A percentile compares a stretch with the other conserved stretches of the same genome.
Conservation (phyloP, 2,888 invertebrate genomes). For the Gymnoscelis rufifasciata region DNA sequence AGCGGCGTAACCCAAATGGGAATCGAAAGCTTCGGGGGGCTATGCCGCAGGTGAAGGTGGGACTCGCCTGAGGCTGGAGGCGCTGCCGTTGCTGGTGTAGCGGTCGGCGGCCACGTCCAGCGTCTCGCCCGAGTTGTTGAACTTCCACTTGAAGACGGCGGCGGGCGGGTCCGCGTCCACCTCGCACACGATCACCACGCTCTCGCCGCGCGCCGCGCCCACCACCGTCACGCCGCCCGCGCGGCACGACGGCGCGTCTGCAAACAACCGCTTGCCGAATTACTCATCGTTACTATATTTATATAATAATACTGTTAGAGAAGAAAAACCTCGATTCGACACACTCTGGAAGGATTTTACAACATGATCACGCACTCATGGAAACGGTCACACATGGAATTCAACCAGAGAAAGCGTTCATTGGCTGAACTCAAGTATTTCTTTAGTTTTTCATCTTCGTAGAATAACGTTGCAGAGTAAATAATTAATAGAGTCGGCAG, state of each 20-base stretch:
- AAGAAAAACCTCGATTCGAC: no score
- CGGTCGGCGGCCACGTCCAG: constrained; percentile 88
- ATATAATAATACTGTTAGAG: no score
- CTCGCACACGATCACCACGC: constrained; percentile 91
- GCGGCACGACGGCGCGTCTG: constrained; percentile 90
- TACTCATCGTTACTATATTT: no score
- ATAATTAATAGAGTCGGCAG: not conserved
- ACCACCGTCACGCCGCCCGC: constrained; percentile 88
- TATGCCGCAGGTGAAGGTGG: not conserved
- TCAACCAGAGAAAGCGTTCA: no score
- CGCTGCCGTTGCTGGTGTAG: constrained; percentile 88
- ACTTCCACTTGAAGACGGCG: constrained; percentile 94
- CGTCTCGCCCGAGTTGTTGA: constrained; percentile 95
- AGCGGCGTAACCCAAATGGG: no score
- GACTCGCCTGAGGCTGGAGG: constrained; percentile 78
- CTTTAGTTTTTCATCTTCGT: no score
- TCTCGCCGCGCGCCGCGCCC: constrained; percentile 92
- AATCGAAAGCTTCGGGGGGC: no score
- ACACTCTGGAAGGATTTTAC: no score
- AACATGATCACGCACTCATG: no score
- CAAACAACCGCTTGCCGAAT: constrained; percentile 24
- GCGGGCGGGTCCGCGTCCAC: constrained; percentile 95
- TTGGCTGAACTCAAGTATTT: no score
- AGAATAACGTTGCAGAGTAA: no score
- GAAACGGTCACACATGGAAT: no score